phyloP scores from a whole-genome alignment of 1,140 invertebrate genomes.

The Drosophila burlai region DNA sequence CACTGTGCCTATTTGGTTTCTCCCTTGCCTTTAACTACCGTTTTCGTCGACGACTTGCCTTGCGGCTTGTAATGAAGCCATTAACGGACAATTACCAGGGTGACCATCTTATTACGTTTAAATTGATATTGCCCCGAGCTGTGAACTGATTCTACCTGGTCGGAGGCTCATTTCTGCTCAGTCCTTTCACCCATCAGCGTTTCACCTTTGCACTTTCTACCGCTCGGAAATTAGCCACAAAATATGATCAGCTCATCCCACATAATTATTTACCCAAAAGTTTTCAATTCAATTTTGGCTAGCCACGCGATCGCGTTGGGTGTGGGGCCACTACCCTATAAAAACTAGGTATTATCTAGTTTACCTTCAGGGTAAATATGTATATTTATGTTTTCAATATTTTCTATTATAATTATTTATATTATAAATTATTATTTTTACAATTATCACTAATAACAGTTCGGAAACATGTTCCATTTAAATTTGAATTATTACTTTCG shows the following conservation, averaged over 20 bases:
- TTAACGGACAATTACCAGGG: constrained; percentile 69
- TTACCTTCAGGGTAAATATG: not conserved
- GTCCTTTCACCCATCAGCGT: constrained; percentile 32
- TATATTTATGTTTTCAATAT: not conserved
- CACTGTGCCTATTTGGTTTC: constrained; percentile 25
- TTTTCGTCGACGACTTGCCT: constrained; percentile 25
- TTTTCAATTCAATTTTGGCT: constrained; percentile 41
- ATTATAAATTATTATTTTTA: no score
- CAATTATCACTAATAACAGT: not conserved
- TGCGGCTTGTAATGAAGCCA: constrained; percentile 72
- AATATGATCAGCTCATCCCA: constrained; percentile 50
- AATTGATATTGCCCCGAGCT: constrained; percentile 46
- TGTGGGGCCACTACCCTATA: not conserved
- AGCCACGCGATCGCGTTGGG: constrained; percentile 25
- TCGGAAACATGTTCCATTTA: not conserved
- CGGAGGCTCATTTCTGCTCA: not conserved
- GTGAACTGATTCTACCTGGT: constrained; percentile 26
- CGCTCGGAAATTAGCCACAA: constrained; percentile 43
- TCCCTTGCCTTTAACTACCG: constrained; percentile 49
- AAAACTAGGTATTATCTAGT: not conserved
- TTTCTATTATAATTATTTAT: no score
- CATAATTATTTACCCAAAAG: constrained; percentile 30
- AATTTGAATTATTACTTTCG: not conserved
- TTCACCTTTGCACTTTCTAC: constrained; percentile 52
- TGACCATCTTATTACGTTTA: constrained; percentile 61